phyloP scores from a whole-genome alignment of 2,113 vertebrate species.

The Beaufortia kweichowensis region DNA sequence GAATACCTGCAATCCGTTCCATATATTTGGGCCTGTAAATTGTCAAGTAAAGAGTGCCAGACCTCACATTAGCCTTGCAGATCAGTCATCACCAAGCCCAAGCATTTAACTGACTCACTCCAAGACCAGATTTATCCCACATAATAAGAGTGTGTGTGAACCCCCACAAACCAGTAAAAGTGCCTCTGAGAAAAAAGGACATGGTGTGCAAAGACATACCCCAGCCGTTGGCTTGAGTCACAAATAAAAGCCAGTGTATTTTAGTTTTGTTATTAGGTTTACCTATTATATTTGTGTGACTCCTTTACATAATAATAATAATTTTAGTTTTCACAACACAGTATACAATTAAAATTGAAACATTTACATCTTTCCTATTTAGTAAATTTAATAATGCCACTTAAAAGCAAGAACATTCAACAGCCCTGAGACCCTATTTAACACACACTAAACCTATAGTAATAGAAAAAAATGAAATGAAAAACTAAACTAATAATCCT shows the following conservation, averaged over 20 bases:
- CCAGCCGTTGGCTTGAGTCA: constrained; percentile 14
- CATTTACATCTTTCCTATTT: too few relatives aligned
- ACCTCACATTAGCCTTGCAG: constrained; percentile 42
- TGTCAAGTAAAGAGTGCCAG: constrained; percentile 14
- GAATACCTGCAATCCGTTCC: constrained; percentile 17
- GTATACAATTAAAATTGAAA: too few relatives aligned
- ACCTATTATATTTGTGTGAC: too few relatives aligned
- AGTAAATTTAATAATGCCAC: background rate
- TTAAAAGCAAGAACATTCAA: constrained; percentile 8
- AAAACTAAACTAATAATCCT: too few relatives aligned
- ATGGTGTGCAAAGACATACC: constrained; percentile 33
- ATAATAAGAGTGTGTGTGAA: constrained; percentile 60
- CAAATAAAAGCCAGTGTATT: background rate
- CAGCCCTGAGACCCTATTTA: constrained; percentile 24
- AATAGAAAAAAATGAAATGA: too few relatives aligned
- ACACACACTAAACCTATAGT: too few relatives aligned
- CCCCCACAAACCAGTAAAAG: constrained; percentile 35
- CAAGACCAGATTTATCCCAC: constrained; percentile 56
- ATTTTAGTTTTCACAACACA: too few relatives aligned
- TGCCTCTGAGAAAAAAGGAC: constrained; percentile 18
- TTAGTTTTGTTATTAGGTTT: too few relatives aligned
- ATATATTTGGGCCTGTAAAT: constrained; percentile 28
- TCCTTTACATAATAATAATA: too few relatives aligned
- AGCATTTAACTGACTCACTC: constrained; percentile 53
- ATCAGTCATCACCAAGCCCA: constrained; percentile 30